phyloP scores from a whole-genome alignment of 2,888 invertebrate species.

The Nephrotoma guestfalica region DNA sequence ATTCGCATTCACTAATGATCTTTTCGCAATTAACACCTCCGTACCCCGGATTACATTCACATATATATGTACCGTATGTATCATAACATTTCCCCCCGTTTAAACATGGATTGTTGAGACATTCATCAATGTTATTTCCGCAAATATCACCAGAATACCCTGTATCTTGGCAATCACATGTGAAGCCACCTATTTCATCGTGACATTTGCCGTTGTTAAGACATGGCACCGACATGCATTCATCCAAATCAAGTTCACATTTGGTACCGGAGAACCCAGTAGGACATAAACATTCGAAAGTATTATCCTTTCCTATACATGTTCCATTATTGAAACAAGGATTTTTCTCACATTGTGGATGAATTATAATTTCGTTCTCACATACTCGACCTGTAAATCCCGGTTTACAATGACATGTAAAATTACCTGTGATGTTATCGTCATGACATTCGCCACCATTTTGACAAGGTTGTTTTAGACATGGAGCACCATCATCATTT shows the following conservation, averaged over 20 bases:
- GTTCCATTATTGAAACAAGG: slow-evolving; percentile 70
- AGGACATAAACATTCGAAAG: slow-evolving; percentile 41
- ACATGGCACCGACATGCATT: slow-evolving; percentile 55
- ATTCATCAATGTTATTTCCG: slow-evolving; percentile 69
- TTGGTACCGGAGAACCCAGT: slow-evolving; percentile 29
- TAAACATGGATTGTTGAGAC: slow-evolving; percentile 50
- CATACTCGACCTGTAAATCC: slow-evolving; percentile 56
- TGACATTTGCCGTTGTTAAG: slow-evolving; percentile 57
- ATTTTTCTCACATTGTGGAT: slow-evolving; percentile 54
- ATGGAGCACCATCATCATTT: slow-evolving; percentile 62
- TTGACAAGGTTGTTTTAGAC: slow-evolving; percentile 51
- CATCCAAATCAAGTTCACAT: slow-evolving; percentile 55
- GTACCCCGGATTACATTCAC: slow-evolving; percentile 65
- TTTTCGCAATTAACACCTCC: slow-evolving; percentile 64
- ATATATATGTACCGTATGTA: slow-evolving; percentile 63
- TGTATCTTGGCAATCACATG: slow-evolving; percentile 62
- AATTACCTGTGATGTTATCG: slow-evolving; percentile 46
- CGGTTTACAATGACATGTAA: slow-evolving; percentile 52
- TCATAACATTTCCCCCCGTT: slow-evolving; percentile 69
- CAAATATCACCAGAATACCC: slow-evolving; percentile 62
- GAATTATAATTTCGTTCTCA: slow-evolving; percentile 53
- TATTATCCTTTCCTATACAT: slow-evolving; percentile 48
- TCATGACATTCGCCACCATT: slow-evolving; percentile 61
- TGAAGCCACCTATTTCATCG: slow-evolving; percentile 58
- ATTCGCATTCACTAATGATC: slow-evolving; percentile 42